phyloP scores from a whole-genome alignment of 2,888 invertebrate genomes.

The Nectonema munidae region DNA sequence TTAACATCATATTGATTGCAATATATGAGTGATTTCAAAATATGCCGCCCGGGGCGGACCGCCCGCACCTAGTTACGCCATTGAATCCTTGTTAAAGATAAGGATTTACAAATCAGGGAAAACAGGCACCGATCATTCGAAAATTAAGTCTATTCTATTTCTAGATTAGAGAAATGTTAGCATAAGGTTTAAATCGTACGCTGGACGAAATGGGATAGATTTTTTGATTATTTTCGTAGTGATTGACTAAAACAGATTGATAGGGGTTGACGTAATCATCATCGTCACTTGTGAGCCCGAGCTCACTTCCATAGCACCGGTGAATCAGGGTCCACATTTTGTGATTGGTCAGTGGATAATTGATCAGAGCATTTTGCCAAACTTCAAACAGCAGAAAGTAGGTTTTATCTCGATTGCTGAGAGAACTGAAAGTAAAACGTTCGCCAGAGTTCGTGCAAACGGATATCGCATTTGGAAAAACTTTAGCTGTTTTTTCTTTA shows the following conservation, averaged over 20 bases:
- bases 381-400: constrained; percentile 73
- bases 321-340: constrained; percentile 70
- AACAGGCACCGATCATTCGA: too few species aligned
- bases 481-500: constrained; percentile 53
- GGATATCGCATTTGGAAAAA: constrained; percentile 80
- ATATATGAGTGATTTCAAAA: too few species aligned
- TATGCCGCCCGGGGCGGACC: too few species aligned
- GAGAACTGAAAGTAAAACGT: constrained; percentile 68
- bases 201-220: too few species aligned
- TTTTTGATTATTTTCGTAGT: constrained; percentile 17
- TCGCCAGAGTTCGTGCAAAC: constrained; percentile 40
- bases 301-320: constrained; percentile 61
- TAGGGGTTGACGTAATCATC: constrained; percentile 29
- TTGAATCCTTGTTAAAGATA: too few species aligned
- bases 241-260: not conserved
- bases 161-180: too few species aligned
- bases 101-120: too few species aligned
- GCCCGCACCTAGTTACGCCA: too few species aligned
- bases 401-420: constrained; percentile 63
- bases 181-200: too few species aligned
- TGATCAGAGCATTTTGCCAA: constrained; percentile 77
- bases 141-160: too few species aligned
- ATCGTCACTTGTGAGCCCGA: constrained; percentile 64
- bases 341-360: constrained; percentile 44
- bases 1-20: too few species aligned